A percentile compares a stretch with the other conserved stretches of the same genome.
Evolutionary conservation across 92 coral and sea anemone genomes (phyloP).

Genomic region (Siderastrea siderea): DNA sequence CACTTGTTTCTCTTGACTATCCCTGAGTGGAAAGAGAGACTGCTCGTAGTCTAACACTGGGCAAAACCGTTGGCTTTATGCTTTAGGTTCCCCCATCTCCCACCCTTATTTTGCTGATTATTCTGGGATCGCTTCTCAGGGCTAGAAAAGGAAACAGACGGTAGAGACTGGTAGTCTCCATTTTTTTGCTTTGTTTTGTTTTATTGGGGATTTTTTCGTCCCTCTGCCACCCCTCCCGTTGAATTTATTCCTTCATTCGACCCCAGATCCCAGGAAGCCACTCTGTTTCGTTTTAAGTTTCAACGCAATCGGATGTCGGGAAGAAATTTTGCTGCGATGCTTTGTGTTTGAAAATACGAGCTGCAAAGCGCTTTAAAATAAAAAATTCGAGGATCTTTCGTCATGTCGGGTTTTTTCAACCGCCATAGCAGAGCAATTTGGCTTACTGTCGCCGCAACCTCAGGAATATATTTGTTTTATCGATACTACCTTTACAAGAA

Average conservation of each 20-base stretch:
- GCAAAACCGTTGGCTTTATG: no score
- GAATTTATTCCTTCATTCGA: not conserved
- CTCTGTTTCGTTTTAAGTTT: not conserved
- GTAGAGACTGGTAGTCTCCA: no score
- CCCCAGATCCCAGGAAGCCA: not conserved
- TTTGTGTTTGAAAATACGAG: not conserved
- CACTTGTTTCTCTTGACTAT: no score
- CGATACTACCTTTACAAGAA: conserved; percentile 30
- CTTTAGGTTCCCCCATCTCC: no score
- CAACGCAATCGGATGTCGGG: no score
- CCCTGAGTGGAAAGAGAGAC: no score
- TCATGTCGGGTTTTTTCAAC: conserved; percentile 24
- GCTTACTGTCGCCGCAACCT: conserved; percentile 5
- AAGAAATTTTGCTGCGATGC: not conserved
- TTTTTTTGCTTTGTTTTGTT: no score
- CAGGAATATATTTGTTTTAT: conserved; percentile 48
- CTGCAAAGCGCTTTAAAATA: not conserved
- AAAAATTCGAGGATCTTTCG: not conserved
- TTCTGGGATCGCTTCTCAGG: no score
- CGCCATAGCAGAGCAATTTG: conserved; percentile 6
- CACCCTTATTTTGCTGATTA: no score
- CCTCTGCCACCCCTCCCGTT: not conserved
- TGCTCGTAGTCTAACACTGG: no score
- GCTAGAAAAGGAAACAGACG: not conserved
- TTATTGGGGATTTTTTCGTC: not conserved